These are phyloP conservation scores for Himalopsyche tibetana DNA, from an alignment of 2,888 invertebrate species.

Conservation along the genomic window DNA sequence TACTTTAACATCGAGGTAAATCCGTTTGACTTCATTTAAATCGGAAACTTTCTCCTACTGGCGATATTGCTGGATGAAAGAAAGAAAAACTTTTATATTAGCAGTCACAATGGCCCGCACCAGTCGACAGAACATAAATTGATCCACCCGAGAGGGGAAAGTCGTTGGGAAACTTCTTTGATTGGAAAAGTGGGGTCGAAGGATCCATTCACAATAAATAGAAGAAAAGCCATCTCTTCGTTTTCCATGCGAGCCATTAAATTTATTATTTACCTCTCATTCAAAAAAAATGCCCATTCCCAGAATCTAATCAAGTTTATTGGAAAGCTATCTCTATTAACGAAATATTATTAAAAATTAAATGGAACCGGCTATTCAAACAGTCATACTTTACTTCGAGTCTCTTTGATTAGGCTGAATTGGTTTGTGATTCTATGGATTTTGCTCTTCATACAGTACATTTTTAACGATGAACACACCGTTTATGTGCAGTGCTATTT, in stretches of 20 bases:
- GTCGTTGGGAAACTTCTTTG: constrained; percentile 64
- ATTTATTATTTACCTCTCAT: constrained; percentile 40
- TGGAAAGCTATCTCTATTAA: constrained; percentile 56
- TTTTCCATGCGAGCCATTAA: constrained; percentile 60
- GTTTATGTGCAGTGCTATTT: no score
- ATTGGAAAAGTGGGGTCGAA: constrained; percentile 66
- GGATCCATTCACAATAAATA: constrained; percentile 64
- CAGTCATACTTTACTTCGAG: background rate
- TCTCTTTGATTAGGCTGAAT: background rate
- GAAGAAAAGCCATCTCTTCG: constrained; percentile 58
- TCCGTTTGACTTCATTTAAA: constrained; percentile 65
- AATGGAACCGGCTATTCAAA: background rate
- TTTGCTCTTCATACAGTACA: no score
- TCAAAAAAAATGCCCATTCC: constrained; percentile 24
- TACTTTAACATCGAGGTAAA: constrained; percentile 56
- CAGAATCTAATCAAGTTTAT: constrained; percentile 56
- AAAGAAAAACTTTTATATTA: constrained; percentile 66
- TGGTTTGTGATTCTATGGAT: background rate
- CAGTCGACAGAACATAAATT: constrained; percentile 64
- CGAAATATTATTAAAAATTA: constrained; percentile 48
- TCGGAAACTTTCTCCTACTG: constrained; percentile 55
- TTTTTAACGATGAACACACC: no score
- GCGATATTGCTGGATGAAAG: constrained; percentile 52
- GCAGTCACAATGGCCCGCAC: constrained; percentile 64
- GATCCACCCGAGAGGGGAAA: constrained; percentile 58